Evolutionary conservation across 2,888 invertebrate genomes (phyloP).

Genomic region (Lasioglossum leucozonium): DNA sequence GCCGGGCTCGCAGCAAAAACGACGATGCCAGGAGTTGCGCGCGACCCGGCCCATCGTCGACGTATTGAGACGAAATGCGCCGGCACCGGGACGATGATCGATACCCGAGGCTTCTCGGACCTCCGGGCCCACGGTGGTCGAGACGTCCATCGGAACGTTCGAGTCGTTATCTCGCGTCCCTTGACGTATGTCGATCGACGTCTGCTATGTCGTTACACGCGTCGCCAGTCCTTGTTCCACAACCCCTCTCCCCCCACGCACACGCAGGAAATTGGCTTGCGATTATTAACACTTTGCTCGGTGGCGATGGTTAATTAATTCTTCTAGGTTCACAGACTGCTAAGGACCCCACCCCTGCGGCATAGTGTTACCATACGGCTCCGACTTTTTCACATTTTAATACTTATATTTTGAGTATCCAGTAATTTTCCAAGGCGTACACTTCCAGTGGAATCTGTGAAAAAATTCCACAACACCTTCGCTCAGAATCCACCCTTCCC

Average conservation of each 20-base stretch:
- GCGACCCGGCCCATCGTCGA: constrained; percentile 58
- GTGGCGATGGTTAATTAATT: background rate
- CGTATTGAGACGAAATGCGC: constrained; percentile 74
- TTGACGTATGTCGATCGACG: constrained; percentile 57
- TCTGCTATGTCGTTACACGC: constrained; percentile 40
- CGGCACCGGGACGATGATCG: constrained; percentile 62
- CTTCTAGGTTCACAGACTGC: background rate
- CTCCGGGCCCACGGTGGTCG: constrained; percentile 53
- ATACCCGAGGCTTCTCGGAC: constrained; percentile 48
- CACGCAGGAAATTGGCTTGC: background rate
- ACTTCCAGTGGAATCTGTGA: fast-evolving
- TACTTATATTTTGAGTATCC: too few species aligned
- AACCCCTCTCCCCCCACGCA: background rate
- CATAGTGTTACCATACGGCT: too few species aligned
- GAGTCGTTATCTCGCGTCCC: constrained; percentile 58
- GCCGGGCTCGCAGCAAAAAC: constrained; percentile 49
- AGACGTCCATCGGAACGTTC: constrained; percentile 43
- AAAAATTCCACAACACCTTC: background rate
- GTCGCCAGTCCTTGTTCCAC: constrained; percentile 21
- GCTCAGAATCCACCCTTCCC: background rate
- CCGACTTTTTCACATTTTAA: too few species aligned
- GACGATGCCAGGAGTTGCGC: constrained; percentile 52
- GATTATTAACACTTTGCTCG: background rate
- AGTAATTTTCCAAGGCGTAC: too few species aligned
- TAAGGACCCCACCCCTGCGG: background rate